These are phyloP conservation scores for Aurelia aurita complex sp. Pacific DNA, from an alignment of 30 jellyfish, hydroid and myxozoan genomes.

Conservation along the genomic window DNA sequence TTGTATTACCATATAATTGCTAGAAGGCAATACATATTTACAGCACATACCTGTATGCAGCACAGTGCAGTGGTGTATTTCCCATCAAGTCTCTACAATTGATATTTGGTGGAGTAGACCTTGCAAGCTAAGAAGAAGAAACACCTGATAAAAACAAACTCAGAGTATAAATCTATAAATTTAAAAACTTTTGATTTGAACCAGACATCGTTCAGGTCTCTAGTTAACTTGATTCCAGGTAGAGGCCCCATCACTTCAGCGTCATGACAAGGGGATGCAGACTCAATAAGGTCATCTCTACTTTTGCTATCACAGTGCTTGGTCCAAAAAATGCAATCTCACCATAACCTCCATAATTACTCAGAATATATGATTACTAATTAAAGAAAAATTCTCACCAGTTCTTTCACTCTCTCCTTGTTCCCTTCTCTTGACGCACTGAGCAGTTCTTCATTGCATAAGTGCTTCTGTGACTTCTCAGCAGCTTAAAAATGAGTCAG, in stretches of 20 bases:
- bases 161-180: not conserved
- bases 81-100: conserved; percentile 94
- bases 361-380: not conserved
- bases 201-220: no score
- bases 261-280: no score
- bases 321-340: no score
- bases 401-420: conserved; percentile 49
- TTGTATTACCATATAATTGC: no score
- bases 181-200: not conserved
- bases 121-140: conserved; percentile 58
- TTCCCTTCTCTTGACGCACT: conserved; percentile 96
- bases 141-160: not conserved
- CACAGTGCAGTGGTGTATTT: conserved; percentile 99
- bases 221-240: no score
- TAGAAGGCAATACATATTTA: no score
- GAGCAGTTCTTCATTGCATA: conserved; percentile 76
- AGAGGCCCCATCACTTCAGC: no score
- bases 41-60: conserved; percentile 84
- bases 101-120: conserved; percentile 90
- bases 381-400: conserved; percentile 50
- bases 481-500: conserved; percentile 72
- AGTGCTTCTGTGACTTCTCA: conserved; percentile 89
- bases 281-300: no score
- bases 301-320: no score
- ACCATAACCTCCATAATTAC: no score